Percentiles rank a stretch among this genome's conserved stretches.
Conservation (phyloP, 2,888 invertebrate species). For the Neria commutata region DNA sequence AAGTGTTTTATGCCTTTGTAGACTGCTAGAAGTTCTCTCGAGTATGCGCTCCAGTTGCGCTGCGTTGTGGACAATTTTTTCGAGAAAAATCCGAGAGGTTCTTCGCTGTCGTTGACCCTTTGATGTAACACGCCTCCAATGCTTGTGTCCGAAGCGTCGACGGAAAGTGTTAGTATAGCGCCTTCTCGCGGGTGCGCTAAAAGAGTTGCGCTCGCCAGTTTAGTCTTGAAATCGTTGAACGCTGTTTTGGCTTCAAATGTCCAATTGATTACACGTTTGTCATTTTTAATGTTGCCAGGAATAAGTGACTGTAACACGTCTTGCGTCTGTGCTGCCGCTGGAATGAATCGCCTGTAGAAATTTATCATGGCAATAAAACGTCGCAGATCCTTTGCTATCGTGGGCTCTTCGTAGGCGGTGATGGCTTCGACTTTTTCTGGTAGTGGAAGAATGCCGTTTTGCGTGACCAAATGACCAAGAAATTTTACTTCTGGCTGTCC, state of each 20-base stretch:
- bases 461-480: background rate
- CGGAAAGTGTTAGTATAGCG: slow-evolving; percentile 22
- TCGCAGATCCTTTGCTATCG: background rate
- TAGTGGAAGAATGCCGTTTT: background rate
- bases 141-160: slow-evolving; percentile 28
- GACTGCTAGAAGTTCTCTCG: slow-evolving; percentile 18
- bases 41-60: slow-evolving; percentile 22
- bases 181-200: slow-evolving; percentile 20
- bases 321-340: slow-evolving; percentile 27
- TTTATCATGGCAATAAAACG: slow-evolving; percentile 12
- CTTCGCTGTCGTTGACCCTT: background rate
- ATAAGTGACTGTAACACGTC: slow-evolving; percentile 20
- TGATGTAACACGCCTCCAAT: slow-evolving; percentile 26
- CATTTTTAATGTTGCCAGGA: slow-evolving; percentile 25
- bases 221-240: slow-evolving; percentile 25
- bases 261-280: slow-evolving; percentile 26
- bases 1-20: slow-evolving; percentile 21
- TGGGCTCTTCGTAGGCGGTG: background rate
- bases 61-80: background rate
- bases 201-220: slow-evolving; percentile 13
- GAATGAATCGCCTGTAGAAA: slow-evolving; percentile 26
- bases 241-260: slow-evolving; percentile 22
- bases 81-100: slow-evolving; percentile 14
- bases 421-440: background rate
- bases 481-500: background rate